Conservation (phyloP, 35 echinoderm and acorn worm species). For the Patiria miniata region DNA sequence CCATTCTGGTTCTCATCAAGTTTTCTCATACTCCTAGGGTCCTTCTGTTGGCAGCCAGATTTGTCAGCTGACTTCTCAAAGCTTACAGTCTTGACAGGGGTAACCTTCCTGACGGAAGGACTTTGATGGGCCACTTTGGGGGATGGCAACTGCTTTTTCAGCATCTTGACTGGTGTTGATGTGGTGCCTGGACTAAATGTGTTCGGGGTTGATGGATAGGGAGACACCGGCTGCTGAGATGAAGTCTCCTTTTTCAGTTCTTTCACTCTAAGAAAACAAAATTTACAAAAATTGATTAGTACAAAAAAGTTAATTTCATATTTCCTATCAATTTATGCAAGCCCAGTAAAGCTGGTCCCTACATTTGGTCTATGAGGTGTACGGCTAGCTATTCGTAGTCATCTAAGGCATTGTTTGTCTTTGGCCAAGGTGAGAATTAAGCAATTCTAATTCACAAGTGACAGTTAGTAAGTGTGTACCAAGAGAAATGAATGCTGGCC, state of each 20-base stretch:
- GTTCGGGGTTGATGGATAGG: slow-evolving; percentile 66
- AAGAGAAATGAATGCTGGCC: too few species aligned
- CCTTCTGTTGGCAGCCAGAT: not conserved
- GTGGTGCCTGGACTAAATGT: slow-evolving; percentile 74
- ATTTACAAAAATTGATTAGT: not conserved
- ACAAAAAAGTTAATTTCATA: too few species aligned
- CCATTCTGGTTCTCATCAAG: slow-evolving; percentile 10
- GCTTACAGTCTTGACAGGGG: not conserved
- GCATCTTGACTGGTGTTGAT: slow-evolving; percentile 74
- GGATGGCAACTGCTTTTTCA: slow-evolving; percentile 16
- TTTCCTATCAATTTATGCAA: too few species aligned
- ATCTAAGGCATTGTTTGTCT: too few species aligned
- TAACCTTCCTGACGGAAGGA: slow-evolving; percentile 7
- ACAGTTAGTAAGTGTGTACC: too few species aligned
- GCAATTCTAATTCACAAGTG: too few species aligned
- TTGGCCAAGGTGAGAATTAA: too few species aligned
- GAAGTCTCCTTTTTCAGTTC: slow-evolving; percentile 62
- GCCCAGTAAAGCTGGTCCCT: too few species aligned
- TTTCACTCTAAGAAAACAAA: slow-evolving; percentile 68
- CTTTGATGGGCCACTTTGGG: not conserved
- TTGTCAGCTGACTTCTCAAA: not conserved
- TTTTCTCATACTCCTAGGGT: not conserved
- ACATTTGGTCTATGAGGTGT: too few species aligned
- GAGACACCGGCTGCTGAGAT: not conserved
- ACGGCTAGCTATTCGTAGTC: too few species aligned